These are phyloP conservation scores for Galaxea fascicularis DNA, from an alignment of 92 coral and sea anemone species.

Conservation along the genomic window DNA sequence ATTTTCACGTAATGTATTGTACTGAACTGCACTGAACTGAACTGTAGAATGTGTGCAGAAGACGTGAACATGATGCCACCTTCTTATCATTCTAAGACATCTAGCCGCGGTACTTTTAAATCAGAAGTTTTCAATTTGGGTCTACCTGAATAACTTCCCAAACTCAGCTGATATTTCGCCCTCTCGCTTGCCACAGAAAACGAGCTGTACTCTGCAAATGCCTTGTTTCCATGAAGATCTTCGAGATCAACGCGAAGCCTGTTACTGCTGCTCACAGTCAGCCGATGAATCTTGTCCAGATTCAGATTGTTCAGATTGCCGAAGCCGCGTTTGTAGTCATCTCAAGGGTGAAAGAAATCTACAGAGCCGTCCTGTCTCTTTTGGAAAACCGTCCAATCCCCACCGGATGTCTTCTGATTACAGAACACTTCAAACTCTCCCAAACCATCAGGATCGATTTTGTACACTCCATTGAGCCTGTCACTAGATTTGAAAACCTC, in stretches of 20 bases:
- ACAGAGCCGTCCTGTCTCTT: neutral
- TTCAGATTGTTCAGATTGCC: conserved; percentile 57
- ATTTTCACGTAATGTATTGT: too few relatives aligned
- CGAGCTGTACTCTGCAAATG: conserved; percentile 36
- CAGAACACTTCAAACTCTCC: conserved; percentile 58
- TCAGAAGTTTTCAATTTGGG: too few relatives aligned
- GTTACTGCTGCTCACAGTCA: conserved; percentile 39
- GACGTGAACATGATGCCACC: too few relatives aligned
- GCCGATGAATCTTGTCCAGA: conserved; percentile 54
- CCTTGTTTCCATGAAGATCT: conserved; percentile 3
- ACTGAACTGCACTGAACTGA: too few relatives aligned
- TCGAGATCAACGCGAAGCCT: conserved; percentile 31
- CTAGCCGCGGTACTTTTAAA: too few relatives aligned
- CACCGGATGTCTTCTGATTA: conserved; percentile 4
- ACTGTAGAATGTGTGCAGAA: too few relatives aligned
- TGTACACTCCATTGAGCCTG: neutral
- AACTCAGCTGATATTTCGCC: conserved; percentile 26
- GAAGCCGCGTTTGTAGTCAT: conserved; percentile 49
- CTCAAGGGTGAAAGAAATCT: conserved; percentile 27
- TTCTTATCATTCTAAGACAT: too few relatives aligned
- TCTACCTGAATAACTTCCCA: conserved; percentile 51
- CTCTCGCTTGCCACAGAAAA: conserved; percentile 41
- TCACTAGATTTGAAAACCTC: neutral
- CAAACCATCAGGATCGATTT: conserved; percentile 57
- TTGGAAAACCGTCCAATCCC: neutral